A percentile compares a stretch with the other conserved stretches of the same genome.
phyloP scores from a whole-genome alignment of 2,113 vertebrate species.

The Himantopus leucocephalus region DNA sequence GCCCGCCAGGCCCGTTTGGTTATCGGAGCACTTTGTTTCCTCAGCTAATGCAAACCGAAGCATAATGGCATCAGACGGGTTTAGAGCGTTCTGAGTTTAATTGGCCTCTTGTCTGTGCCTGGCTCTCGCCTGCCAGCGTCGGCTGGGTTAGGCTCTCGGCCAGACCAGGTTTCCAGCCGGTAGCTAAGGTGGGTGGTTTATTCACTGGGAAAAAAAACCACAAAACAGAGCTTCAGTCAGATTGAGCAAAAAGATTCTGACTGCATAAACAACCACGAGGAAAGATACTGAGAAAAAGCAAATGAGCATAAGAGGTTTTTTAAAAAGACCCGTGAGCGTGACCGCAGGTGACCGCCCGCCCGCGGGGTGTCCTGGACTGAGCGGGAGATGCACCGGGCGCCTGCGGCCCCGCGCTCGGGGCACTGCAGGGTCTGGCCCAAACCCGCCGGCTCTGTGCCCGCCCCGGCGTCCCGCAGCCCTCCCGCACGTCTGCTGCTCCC shows the following conservation, averaged over 20 bases:
- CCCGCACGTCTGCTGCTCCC: no score
- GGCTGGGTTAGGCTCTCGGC: neutral
- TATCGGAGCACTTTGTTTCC: neutral
- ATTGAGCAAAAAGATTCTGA: neutral
- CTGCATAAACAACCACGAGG: accelerated
- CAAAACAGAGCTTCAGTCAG: neutral
- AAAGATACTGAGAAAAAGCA: accelerated
- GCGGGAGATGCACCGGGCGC: neutral
- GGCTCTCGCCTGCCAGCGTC: neutral
- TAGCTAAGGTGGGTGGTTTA: neutral
- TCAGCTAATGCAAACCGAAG: neutral
- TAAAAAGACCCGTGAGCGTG: accelerated
- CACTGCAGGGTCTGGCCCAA: neutral
- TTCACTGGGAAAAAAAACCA: neutral
- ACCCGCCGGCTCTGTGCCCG: accelerated
- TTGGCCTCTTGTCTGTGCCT: neutral
- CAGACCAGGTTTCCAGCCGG: neutral
- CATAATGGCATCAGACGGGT: neutral
- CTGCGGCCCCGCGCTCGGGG: accelerated
- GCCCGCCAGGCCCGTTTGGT: neutral
- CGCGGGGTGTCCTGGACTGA: accelerated
- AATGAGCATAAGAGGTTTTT: accelerated
- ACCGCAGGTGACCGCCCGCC: accelerated
- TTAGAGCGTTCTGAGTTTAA: neutral
- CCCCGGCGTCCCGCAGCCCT: neutral